A percentile compares a stretch with the other conserved stretches of the same genome.
Evolutionary conservation across 2,113 vertebrate genomes (phyloP).

Genomic region (Sorex araneus): DNA sequence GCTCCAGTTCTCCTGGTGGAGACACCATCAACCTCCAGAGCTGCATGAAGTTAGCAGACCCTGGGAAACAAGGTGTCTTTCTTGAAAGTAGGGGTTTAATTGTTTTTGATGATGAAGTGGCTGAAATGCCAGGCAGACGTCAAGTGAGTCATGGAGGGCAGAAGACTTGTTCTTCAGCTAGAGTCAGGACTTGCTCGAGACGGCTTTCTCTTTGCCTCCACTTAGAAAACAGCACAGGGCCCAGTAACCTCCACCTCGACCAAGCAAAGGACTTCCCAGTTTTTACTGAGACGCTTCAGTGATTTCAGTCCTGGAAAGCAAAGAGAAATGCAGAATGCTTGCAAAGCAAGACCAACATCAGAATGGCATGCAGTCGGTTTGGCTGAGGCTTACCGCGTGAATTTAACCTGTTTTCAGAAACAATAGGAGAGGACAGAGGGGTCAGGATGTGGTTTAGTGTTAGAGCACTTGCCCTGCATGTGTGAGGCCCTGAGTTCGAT

Average conservation of each 20-base stretch:
- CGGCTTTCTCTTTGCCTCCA: constrained; percentile 28
- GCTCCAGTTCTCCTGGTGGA: constrained; percentile 24
- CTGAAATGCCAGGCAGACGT: constrained; percentile 59
- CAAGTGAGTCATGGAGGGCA: not conserved
- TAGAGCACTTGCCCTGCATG: no score
- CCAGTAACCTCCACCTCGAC: not conserved
- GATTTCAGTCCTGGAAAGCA: not conserved
- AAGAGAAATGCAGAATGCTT: not conserved
- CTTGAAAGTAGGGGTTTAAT: not conserved
- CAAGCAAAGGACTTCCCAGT: not conserved
- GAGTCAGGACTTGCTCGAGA: constrained; percentile 31
- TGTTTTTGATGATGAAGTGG: not conserved
- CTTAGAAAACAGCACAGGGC: constrained; percentile 27
- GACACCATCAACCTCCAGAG: not conserved
- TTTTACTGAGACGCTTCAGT: not conserved
- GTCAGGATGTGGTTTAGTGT: no score
- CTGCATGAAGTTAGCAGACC: not conserved
- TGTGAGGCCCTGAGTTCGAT: no score
- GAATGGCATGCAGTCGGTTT: not conserved
- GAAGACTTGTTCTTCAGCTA: constrained; percentile 47
- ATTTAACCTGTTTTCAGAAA: not conserved
- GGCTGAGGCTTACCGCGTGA: not conserved
- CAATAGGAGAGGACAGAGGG: not conserved
- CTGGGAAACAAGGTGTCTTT: not conserved
- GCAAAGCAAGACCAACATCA: not conserved